A percentile compares a stretch with the other conserved stretches of the same genome.
phyloP scores from a whole-genome alignment of 2,888 invertebrate genomes.

The Pilophorus perplexus region DNA sequence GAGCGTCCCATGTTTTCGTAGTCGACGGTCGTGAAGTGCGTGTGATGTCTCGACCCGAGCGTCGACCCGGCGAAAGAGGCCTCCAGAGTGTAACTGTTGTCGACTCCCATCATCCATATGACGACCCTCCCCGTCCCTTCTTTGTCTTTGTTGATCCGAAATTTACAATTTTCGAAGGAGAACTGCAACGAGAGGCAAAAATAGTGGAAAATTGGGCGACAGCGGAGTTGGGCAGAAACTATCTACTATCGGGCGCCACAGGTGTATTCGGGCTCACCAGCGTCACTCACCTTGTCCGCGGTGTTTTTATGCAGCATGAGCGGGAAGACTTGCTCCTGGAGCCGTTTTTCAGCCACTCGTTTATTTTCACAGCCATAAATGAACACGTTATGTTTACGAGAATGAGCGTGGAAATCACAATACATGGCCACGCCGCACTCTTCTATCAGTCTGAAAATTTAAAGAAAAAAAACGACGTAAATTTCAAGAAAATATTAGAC shows the following conservation, averaged over 20 bases:
- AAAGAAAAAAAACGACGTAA: neutral
- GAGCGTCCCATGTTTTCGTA: slow-evolving; percentile 80
- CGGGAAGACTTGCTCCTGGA: slow-evolving; percentile 91
- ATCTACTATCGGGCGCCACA: too few relatives aligned
- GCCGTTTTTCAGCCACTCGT: slow-evolving; percentile 67
- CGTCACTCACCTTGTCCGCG: slow-evolving; percentile 70
- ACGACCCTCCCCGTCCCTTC: slow-evolving; percentile 94
- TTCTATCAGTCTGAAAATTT: slow-evolving; percentile 67
- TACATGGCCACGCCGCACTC: slow-evolving; percentile 82
- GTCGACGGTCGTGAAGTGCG: slow-evolving; percentile 80
- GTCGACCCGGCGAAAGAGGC: slow-evolving; percentile 91
- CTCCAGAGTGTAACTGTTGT: slow-evolving; percentile 93
- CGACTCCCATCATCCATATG: slow-evolving; percentile 92
- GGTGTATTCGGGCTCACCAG: neutral
- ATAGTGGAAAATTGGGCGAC: too few relatives aligned
- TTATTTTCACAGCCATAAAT: slow-evolving; percentile 93
- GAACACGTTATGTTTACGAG: slow-evolving; percentile 91
- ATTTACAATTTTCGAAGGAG: slow-evolving; percentile 90
- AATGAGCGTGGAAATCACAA: slow-evolving; percentile 93
- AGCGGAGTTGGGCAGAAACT: too few relatives aligned
- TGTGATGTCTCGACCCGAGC: slow-evolving; percentile 74
- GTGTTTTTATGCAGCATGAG: slow-evolving; percentile 90
- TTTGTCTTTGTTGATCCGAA: slow-evolving; percentile 87
- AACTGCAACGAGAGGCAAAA: slow-evolving; percentile 60
- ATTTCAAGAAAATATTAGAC: too few relatives aligned